Evolutionary conservation across 2,888 invertebrate species (phyloP), one percentile per base, ranked within the genome.

Genomic region (Dermolepida albohirtum): DNA sequence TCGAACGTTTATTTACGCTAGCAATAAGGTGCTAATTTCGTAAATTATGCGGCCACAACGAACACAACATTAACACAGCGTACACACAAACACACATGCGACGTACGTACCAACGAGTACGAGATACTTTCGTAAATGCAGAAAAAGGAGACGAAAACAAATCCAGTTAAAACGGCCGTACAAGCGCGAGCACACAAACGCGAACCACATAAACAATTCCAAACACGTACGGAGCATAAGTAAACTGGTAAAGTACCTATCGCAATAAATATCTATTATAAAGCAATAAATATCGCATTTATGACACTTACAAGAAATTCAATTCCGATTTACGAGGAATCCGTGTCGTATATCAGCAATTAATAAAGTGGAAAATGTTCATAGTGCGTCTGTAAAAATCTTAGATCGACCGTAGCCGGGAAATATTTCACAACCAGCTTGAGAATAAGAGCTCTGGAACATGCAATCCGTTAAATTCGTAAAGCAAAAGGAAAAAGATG

Each of bases 181-280:
- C 14, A 39, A 16, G 39, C 12, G 14, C 44, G 27, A 34, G 16
- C 47, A 47, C 47, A 14, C 55, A 41, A 55, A 47, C 44, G 64
- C 64, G 64, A 66, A 41, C 41, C 50, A 27, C 64, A 70, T 72
- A 72, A 72, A 72, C 63, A 70, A 72, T 72, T 72, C 70, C 54
- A 66, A 70, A 66, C 73, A 74, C 74, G 73, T 71, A 72, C 71
- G 52, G 63, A 68, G 68, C 72, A 65, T 67, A 74, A 72, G 72
- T 72, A 74, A 73, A 73, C 73, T 71, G 71, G 69, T 69, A 70
- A 71, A 68, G 73, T 72, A 70, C 67, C 67, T 69, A 67, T 70
- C 64, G 74, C 72, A 75, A 77, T 82, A 81, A 82, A 82, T 81
- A 82, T 80, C 81, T 78, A 81, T 82, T 82, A 82, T 78, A 81